These are phyloP conservation scores for Bovichtus variegatus DNA, from an alignment of 2,797 vertebrate genomes.

Conservation along the genomic window DNA sequence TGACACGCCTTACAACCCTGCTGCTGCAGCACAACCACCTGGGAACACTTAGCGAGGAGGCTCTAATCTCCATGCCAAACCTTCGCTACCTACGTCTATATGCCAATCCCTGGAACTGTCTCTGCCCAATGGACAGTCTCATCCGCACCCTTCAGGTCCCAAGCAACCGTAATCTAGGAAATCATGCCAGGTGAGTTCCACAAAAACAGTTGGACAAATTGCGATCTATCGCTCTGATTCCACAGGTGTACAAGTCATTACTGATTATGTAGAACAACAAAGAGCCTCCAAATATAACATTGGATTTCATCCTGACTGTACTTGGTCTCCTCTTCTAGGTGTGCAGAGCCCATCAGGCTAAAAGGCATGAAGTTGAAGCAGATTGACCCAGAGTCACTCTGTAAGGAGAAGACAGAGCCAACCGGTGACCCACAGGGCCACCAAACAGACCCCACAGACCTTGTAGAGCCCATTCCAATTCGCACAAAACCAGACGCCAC, in stretches of 20 bases:
- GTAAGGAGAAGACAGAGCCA: slow-evolving; percentile 79
- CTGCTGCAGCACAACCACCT: slow-evolving; percentile 95
- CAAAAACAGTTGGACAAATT: background rate
- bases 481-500: slow-evolving; percentile 86
- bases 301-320: background rate
- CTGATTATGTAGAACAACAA: slow-evolving; percentile 1
- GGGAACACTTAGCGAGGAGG: slow-evolving; percentile 89
- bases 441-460: slow-evolving; percentile 43
- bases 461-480: slow-evolving; percentile 55
- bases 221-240: background rate
- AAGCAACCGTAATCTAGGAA: slow-evolving; percentile 93
- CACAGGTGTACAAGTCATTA: background rate
- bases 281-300: slow-evolving; percentile 3
- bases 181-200: slow-evolving; percentile 87
- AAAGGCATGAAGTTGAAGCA: slow-evolving; percentile 89
- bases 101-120: slow-evolving; percentile 95
- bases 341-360: slow-evolving; percentile 85
- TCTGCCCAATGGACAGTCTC: slow-evolving; percentile 92
- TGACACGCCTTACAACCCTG: slow-evolving; percentile 90
- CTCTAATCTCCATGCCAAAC: slow-evolving; percentile 89
- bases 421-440: background rate
- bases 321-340: slow-evolving; percentile 72
- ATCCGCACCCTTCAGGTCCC: slow-evolving; percentile 93
- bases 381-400: slow-evolving; percentile 88
- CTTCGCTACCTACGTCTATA: slow-evolving; percentile 92